Conservation (phyloP, 2,888 invertebrate genomes). For the Psococerastis gibbosa region DNA sequence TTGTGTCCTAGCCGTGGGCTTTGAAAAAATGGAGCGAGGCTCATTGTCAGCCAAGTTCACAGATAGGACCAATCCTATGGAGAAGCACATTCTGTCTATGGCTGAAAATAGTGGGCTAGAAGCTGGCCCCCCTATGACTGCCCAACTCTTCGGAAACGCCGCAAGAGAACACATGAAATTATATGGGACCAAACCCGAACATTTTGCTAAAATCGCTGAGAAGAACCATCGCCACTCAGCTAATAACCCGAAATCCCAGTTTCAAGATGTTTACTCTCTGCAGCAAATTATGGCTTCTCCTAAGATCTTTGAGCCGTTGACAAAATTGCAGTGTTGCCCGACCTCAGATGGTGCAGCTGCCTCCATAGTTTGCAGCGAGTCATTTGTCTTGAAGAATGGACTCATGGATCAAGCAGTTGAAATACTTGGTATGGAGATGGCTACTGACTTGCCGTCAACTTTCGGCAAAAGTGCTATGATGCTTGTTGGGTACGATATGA, state of each 20-base stretch:
- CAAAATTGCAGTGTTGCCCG: slow-evolving; percentile 94
- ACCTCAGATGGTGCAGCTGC: slow-evolving; percentile 98
- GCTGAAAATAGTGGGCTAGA: slow-evolving; percentile 61
- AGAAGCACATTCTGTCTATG: slow-evolving; percentile 73
- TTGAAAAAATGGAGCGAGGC: slow-evolving; percentile 95
- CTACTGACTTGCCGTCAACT: slow-evolving; percentile 72
- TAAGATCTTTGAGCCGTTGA: slow-evolving; percentile 77
- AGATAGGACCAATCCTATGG: slow-evolving; percentile 78
- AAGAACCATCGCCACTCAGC: slow-evolving; percentile 95
- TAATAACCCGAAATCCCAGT: slow-evolving; percentile 92
- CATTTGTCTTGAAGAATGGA: slow-evolving; percentile 66
- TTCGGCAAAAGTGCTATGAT: slow-evolving; percentile 73
- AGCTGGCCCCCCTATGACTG: slow-evolving; percentile 62
- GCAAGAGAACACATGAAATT: slow-evolving; percentile 90
- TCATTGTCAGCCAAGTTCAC: slow-evolving; percentile 56
- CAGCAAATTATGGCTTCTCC: slow-evolving; percentile 80
- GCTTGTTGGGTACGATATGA: slow-evolving; percentile 86
- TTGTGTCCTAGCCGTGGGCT: slow-evolving; percentile 83
- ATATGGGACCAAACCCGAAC: slow-evolving; percentile 81
- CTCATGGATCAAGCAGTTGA: slow-evolving; percentile 80
- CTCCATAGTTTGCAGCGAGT: slow-evolving; percentile 76
- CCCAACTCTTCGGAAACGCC: slow-evolving; percentile 94
- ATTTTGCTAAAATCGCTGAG: slow-evolving; percentile 92
- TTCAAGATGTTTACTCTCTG: slow-evolving; percentile 74
- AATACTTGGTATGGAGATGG: slow-evolving; percentile 93